Percentiles rank a stretch among this genome's conserved stretches.
Conservation (phyloP, 1,140 invertebrate species). For the Aricia agestis region DNA sequence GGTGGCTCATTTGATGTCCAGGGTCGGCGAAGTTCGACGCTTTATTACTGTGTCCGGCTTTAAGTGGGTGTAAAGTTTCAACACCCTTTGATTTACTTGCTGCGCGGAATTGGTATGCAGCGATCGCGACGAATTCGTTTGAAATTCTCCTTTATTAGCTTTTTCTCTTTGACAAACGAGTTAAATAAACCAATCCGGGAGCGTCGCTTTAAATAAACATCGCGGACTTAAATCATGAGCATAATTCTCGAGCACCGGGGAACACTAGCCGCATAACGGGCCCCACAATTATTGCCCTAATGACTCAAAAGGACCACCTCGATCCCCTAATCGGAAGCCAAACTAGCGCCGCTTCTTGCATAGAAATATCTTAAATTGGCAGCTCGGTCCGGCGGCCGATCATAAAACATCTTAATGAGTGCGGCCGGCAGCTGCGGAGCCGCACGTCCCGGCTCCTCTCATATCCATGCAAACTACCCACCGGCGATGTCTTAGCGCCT, state of each 20-base stretch:
- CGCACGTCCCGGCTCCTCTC: conserved; percentile 70
- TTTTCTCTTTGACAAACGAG: conserved; percentile 17
- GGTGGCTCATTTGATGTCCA: conserved; percentile 71
- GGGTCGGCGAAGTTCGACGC: conserved; percentile 69
- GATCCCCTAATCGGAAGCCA: conserved; percentile 73
- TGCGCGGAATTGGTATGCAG: conserved; percentile 54
- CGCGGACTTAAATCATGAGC: not conserved
- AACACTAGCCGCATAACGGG: conserved; percentile 58
- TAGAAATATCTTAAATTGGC: conserved; percentile 76
- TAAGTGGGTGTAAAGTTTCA: conserved; percentile 76
- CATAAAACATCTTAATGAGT: conserved; percentile 76
- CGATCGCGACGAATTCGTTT: conserved; percentile 51
- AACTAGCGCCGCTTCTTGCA: conserved; percentile 71
- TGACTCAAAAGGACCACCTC: conserved; percentile 68
- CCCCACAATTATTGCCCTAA: conserved; percentile 67
- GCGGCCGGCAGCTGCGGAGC: conserved; percentile 65
- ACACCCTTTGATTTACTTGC: conserved; percentile 75
- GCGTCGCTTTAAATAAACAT: not conserved
- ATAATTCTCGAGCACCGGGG: conserved; percentile 17
- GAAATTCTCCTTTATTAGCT: conserved; percentile 40
- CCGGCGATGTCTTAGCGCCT: conserved; percentile 67
- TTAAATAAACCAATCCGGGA: not conserved
- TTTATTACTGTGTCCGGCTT: conserved; percentile 75
- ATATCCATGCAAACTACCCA: conserved; percentile 74
- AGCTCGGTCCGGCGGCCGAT: conserved; percentile 70